These are phyloP conservation scores for Ctenoplectra terminalis DNA, from an alignment of 1,140 invertebrate species.

Conservation along the genomic window DNA sequence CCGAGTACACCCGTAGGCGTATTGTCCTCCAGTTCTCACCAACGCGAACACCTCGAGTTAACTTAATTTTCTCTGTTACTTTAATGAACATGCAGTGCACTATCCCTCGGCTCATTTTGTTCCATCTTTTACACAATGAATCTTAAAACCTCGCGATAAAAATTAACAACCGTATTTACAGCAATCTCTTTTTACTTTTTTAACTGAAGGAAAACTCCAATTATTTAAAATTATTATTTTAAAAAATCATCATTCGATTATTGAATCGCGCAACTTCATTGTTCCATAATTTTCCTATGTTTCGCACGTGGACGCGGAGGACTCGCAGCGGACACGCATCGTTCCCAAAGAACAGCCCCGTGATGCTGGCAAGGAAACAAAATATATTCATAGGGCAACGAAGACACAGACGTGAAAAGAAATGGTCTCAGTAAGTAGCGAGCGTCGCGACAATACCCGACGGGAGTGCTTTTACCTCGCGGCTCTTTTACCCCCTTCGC, in stretches of 20 bases:
- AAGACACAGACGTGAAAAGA: constrained; percentile 8
- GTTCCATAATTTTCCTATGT: not conserved
- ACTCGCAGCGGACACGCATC: not conserved
- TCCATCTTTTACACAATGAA: no score
- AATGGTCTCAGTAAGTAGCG: constrained; percentile 56
- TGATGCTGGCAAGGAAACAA: not conserved
- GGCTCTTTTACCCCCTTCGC: constrained; percentile 65
- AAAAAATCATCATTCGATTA: not conserved
- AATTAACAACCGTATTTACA: no score
- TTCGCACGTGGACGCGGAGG: not conserved
- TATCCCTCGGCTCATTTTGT: not conserved
- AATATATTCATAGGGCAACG: not conserved
- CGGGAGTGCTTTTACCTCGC: constrained; percentile 74
- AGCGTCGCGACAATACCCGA: constrained; percentile 72
- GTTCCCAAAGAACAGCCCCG: not conserved
- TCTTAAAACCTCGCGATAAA: no score
- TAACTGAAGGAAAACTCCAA: no score
- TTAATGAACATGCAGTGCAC: not conserved
- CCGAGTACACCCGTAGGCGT: not conserved
- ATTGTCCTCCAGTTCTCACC: constrained; percentile 5
- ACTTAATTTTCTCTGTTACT: not conserved
- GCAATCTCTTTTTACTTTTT: no score
- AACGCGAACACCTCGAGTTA: not conserved
- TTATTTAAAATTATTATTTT: no score
- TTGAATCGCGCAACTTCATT: not conserved